Evolutionary conservation across 2,888 invertebrate genomes (phyloP).

Genomic region (Dryococelus australis): DNA sequence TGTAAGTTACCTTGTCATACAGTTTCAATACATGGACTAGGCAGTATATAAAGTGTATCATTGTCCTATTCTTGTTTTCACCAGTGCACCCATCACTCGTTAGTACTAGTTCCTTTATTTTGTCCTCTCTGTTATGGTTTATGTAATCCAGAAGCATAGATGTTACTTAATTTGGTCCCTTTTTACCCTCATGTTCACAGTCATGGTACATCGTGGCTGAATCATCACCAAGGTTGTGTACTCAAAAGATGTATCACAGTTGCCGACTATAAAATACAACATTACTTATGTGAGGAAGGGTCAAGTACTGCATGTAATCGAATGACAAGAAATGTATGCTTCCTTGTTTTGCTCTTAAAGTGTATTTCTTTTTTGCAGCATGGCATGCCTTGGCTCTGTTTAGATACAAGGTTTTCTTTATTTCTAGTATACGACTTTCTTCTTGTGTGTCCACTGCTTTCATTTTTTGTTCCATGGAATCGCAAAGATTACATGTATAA

Average conservation of each 20-base stretch:
- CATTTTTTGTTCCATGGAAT: background rate
- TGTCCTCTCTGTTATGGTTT: background rate
- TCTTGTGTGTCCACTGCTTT: background rate
- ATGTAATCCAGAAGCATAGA: slow-evolving; percentile 1
- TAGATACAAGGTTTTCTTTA: background rate
- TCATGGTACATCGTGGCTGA: background rate
- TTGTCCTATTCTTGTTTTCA: background rate
- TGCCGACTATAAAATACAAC: background rate
- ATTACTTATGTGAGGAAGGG: background rate
- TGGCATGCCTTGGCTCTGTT: background rate
- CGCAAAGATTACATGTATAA: background rate
- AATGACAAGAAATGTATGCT: background rate
- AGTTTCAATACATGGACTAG: background rate
- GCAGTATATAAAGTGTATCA: slow-evolving; percentile 18
- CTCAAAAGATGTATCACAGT: background rate
- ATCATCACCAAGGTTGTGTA: too few relatives aligned
- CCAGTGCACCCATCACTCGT: background rate
- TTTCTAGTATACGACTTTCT: background rate
- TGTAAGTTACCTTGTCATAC: background rate
- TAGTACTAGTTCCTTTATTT: slow-evolving; percentile 5
- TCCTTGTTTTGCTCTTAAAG: slow-evolving; percentile 7
- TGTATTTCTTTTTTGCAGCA: slow-evolving; percentile 8
- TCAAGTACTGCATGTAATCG: background rate
- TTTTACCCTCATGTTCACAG: background rate
- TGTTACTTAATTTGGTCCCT: background rate